These are phyloP conservation scores for Mormyrus hasselquistii DNA, from an alignment of 2,797 vertebrate genomes.

Conservation along the genomic window DNA sequence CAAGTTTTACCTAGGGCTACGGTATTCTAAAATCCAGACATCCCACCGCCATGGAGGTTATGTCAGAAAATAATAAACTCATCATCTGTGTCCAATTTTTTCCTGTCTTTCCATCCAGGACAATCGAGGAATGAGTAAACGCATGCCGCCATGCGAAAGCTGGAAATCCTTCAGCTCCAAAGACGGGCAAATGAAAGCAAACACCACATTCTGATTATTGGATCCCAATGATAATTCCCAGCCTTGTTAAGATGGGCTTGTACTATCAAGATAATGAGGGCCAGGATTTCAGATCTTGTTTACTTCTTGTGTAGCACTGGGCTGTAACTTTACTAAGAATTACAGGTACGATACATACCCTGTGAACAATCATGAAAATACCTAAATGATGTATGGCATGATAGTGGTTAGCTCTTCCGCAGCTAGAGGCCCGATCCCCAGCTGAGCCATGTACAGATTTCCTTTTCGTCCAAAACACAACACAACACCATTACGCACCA, in stretches of 20 bases:
- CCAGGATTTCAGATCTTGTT: not conserved
- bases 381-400: not conserved
- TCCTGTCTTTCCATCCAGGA: not conserved
- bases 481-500: not conserved
- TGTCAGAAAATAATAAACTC: not conserved
- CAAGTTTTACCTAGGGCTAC: not conserved
- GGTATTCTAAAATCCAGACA: not conserved
- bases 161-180: not conserved
- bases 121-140: not conserved
- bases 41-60: not conserved
- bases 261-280: not conserved
- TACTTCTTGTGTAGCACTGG: not conserved
- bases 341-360: not conserved
- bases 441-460: not conserved
- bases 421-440: not conserved
- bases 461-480: not conserved
- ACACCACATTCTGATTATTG: not conserved
- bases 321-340: not conserved
- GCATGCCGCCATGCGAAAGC: not conserved
- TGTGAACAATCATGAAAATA: not conserved
- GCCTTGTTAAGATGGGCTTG: not conserved
- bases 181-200: not conserved
- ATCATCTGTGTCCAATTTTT: not conserved
- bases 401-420: not conserved
- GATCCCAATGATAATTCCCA: not conserved